These are phyloP conservation scores for Psittacula echo DNA, from an alignment of 2,797 vertebrate species.

Conservation along the genomic window DNA sequence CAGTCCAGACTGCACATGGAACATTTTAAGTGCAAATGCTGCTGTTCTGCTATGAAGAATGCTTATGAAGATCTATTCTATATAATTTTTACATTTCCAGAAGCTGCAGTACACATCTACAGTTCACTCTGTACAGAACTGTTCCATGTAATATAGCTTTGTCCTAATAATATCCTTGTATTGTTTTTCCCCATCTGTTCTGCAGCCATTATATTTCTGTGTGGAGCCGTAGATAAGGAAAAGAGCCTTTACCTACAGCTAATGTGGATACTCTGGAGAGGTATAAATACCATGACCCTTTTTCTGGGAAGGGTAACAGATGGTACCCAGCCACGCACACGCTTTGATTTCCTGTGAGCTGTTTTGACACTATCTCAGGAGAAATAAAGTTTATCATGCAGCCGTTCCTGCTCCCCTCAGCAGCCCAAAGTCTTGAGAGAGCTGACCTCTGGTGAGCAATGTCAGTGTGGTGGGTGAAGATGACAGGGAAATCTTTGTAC, in stretches of 20 bases:
- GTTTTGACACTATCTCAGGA: rapidly evolving
- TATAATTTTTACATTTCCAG: not conserved
- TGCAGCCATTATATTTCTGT: not conserved
- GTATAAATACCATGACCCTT: constrained; percentile 1
- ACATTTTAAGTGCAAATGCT: not conserved
- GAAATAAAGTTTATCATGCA: not conserved
- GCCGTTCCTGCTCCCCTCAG: not conserved
- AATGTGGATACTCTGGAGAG: not conserved
- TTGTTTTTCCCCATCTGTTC: constrained; percentile 13
- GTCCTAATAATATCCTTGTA: constrained; percentile 9
- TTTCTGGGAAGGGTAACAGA: constrained; percentile 32
- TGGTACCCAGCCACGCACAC: not conserved
- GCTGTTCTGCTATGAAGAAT: not conserved
- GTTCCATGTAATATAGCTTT: not conserved
- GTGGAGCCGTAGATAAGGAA: not conserved
- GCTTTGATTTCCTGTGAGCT: not conserved
- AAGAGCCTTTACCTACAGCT: not conserved
- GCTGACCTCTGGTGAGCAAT: not conserved
- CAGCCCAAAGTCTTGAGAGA: not conserved
- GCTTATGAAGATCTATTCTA: rapidly evolving
- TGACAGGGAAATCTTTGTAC: not conserved
- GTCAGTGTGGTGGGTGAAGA: not conserved
- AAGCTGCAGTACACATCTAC: not conserved
- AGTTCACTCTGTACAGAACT: not conserved
- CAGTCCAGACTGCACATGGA: not conserved